phyloP scores from a whole-genome alignment of 92 coral and sea anemone genomes.

The Phenganax marumi region DNA sequence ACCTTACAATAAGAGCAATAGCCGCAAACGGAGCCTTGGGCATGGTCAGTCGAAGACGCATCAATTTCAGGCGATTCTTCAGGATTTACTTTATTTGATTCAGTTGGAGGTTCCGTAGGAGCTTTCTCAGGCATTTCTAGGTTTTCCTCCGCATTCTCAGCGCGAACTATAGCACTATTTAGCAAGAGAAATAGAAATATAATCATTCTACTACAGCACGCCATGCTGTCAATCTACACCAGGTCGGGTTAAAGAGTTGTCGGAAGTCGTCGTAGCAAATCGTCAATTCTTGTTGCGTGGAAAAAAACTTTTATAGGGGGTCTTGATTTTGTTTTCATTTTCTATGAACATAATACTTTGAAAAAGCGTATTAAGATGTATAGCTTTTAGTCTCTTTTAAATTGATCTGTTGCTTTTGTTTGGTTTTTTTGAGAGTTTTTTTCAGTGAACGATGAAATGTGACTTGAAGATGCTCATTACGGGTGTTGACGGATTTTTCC shows the following conservation, averaged over 20 bases:
- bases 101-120: slow-evolving; percentile 20
- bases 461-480: not conserved
- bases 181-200: not conserved
- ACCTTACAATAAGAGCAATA: slow-evolving; percentile 93
- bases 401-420: not conserved
- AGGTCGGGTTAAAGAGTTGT: not conserved
- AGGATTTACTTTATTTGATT: slow-evolving; percentile 24
- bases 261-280: not conserved
- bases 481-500: not conserved
- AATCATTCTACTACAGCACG: not conserved
- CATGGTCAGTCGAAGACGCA: slow-evolving; percentile 56
- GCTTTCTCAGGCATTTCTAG: slow-evolving; percentile 34
- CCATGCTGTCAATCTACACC: not conserved
- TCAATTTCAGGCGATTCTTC: slow-evolving; percentile 31
- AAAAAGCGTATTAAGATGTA: too few relatives aligned
- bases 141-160: slow-evolving; percentile 43
- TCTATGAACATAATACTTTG: too few relatives aligned
- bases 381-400: not conserved
- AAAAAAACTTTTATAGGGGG: too few relatives aligned
- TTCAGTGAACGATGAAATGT: not conserved
- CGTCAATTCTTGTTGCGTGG: too few relatives aligned
- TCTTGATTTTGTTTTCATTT: too few relatives aligned
- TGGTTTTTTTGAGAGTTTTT: not conserved
- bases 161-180: slow-evolving; percentile 26
- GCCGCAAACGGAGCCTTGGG: slow-evolving; percentile 73